phyloP scores from a whole-genome alignment of 2,888 invertebrate genomes.

The Timandra comae region DNA sequence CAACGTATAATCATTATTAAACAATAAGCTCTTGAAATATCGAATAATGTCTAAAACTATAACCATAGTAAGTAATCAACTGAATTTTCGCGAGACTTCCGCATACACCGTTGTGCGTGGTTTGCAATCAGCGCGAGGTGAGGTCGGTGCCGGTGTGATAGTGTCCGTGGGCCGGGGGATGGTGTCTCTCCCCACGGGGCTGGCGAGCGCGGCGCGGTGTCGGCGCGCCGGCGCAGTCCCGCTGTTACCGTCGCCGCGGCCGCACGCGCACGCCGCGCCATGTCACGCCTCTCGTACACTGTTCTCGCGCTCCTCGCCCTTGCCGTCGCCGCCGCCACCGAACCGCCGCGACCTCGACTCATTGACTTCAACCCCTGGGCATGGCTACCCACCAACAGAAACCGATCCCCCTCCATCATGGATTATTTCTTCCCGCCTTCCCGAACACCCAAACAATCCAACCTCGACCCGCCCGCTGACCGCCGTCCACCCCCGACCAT shows the following conservation, averaged over 20 bases:
- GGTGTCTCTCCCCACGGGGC: conserved; percentile 47
- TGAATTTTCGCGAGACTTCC: no score
- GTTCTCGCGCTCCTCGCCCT: conserved; percentile 61
- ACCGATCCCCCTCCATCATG: conserved; percentile 68
- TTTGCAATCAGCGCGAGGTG: no score
- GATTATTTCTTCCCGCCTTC: conserved; percentile 73
- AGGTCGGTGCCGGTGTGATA: neutral
- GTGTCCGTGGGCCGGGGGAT: conserved; percentile 17
- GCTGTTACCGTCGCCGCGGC: conserved; percentile 64
- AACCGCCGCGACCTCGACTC: conserved; percentile 58
- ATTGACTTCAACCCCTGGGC: conserved; percentile 71
- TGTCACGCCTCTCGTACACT: conserved; percentile 54
- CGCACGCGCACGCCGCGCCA: conserved; percentile 65
- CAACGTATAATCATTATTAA: no score
- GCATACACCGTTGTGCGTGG: no score
- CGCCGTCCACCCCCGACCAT: conserved; percentile 49
- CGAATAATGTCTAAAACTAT: no score
- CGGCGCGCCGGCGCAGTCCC: conserved; percentile 64
- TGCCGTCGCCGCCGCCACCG: conserved; percentile 40
- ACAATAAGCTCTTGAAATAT: no score
- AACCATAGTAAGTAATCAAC: no score
- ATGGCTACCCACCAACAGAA: conserved; percentile 60
- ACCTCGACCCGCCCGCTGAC: conserved; percentile 61
- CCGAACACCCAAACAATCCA: conserved; percentile 69
- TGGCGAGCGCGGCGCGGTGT: conserved; percentile 52